Evolutionary conservation across 2,888 invertebrate species (phyloP), one percentile per base, ranked within the genome.

Genomic region (Dexiosoma caninum): DNA sequence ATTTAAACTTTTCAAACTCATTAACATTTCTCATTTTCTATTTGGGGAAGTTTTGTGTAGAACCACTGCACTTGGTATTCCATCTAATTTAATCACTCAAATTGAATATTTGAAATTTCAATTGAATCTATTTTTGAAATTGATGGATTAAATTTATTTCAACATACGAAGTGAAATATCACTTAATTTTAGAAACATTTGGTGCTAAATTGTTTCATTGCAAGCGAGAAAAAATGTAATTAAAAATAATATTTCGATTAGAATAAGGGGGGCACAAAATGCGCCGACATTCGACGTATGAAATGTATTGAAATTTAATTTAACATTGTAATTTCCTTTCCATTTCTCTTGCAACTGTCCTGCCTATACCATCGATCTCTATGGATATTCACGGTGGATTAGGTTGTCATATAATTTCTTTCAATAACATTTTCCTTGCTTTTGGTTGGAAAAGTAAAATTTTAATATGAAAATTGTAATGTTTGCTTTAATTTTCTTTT

Each of bases 51-150:
- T 40, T n/a, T 42, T 42, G 27, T 14, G 14, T 8, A 14, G 27
- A 27, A 9, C n/a, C 9, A 9, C 3, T 51, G 12, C 49, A 51
- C 14, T 42, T 67, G 16, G 12, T 44, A 19, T 46, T 46, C 21
- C 6, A 16, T 53, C 21, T 64, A 59, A 53, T 64, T 70, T 60
- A 70, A 80, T 75, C 59, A 75, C 64, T 79, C 74, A 72, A 67
- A 67, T 62, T 30, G 46, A 35, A 37, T 55, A 55, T 42, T 62
- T 51, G 12, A 27, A 44, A 60, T 35, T 69, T 44, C 42, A 53
- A 60, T 60, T 23, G 59, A 46, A 57, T 16, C 27, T 69, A 53
- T 55, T 62, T 64, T 37, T 37, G 27, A 37, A 62, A 40, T 77
- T 70, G 49, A 77, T 77, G 55, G 55, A 70, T 70, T 77, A 70